phyloP scores from a whole-genome alignment of 1,140 invertebrate species.

The Xylocopa sonorina region DNA sequence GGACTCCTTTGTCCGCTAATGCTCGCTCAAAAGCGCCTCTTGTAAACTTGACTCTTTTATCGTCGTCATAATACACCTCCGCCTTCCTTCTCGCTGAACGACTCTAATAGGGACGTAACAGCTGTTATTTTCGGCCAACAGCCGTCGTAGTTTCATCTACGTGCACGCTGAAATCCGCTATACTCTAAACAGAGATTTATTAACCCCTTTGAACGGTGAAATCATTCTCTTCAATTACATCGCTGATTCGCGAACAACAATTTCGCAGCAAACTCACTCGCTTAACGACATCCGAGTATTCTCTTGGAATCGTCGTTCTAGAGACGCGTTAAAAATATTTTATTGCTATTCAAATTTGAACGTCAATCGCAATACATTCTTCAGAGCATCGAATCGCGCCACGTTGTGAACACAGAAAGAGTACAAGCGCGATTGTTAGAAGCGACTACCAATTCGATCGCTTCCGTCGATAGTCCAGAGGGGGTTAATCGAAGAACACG shows the following conservation, averaged over 20 bases:
- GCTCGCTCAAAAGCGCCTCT: background rate
- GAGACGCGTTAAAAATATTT: no score
- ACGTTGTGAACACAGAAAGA: slow-evolving; percentile 67
- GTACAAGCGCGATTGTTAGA: slow-evolving; percentile 70
- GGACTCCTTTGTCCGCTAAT: slow-evolving; percentile 5
- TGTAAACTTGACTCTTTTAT: background rate
- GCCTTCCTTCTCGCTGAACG: background rate
- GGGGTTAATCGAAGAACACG: slow-evolving; percentile 76
- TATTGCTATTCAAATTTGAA: no score
- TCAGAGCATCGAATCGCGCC: slow-evolving; percentile 68
- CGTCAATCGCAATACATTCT: no score
- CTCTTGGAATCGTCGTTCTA: no score
- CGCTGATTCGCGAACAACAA: no score
- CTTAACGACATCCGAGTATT: no score
- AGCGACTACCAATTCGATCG: slow-evolving; percentile 59
- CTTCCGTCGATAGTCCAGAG: slow-evolving; percentile 67
- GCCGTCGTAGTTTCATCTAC: background rate
- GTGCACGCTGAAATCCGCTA: background rate
- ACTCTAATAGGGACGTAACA: background rate
- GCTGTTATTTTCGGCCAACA: background rate
- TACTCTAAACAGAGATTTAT: background rate
- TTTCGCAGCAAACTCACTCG: no score
- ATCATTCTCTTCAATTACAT: no score
- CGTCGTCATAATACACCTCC: background rate
- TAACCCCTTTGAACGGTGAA: no score